These are phyloP conservation scores for Mesembrinibis cayennensis DNA, from an alignment of 2,113 vertebrate species.

Conservation along the genomic window DNA sequence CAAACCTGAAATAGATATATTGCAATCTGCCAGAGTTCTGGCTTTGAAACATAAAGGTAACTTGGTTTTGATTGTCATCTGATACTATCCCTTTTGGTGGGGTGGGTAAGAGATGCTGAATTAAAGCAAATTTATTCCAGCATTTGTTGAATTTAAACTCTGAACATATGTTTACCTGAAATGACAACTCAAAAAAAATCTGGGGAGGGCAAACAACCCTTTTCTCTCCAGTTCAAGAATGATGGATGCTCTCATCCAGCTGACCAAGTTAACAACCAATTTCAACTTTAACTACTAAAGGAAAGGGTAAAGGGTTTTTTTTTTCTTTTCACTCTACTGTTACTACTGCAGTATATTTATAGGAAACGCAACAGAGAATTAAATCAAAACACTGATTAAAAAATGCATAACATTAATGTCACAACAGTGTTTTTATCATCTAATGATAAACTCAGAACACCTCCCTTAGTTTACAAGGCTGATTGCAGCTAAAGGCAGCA, in stretches of 20 bases:
- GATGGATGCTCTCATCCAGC: slow-evolving; percentile 1
- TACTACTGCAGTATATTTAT: slow-evolving; percentile 39
- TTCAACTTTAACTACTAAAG: slow-evolving; percentile 32
- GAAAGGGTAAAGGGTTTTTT: slow-evolving; percentile 36
- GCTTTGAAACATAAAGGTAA: background rate
- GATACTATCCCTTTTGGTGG: background rate
- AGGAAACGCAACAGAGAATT: slow-evolving; percentile 70
- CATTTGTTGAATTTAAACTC: slow-evolving; percentile 7
- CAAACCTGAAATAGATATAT: background rate
- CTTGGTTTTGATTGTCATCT: background rate
- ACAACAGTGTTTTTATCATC: slow-evolving; percentile 76
- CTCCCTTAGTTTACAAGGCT: slow-evolving; percentile 63
- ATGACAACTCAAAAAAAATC: background rate
- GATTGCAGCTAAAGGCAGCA: slow-evolving; percentile 68
- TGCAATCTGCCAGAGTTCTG: background rate
- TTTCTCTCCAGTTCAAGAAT: background rate
- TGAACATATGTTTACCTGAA: slow-evolving; percentile 6
- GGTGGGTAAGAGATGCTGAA: background rate
- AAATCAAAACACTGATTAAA: slow-evolving; percentile 90
- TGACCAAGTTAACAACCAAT: slow-evolving; percentile 1
- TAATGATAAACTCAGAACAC: slow-evolving; percentile 76
- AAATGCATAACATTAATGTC: slow-evolving; percentile 86
- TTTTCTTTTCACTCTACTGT: slow-evolving; percentile 30
- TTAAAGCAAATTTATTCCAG: slow-evolving; percentile 10
- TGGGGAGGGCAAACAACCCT: background rate